phyloP scores from a whole-genome alignment of 2,113 vertebrate genomes.

The Phalacrocorax aristotelis region DNA sequence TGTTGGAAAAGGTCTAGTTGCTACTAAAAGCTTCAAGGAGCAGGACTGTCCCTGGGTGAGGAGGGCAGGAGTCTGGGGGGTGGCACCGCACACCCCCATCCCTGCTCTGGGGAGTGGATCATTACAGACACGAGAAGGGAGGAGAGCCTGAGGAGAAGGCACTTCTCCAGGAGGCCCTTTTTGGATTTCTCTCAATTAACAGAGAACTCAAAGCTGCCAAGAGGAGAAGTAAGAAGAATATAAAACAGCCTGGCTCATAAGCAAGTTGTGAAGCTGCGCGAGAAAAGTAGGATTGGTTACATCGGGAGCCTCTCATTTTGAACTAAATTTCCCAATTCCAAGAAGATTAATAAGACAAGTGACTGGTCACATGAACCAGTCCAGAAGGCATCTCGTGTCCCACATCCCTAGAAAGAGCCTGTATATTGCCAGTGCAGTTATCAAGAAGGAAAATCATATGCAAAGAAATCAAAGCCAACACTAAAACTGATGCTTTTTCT shows the following conservation, averaged over 20 bases:
- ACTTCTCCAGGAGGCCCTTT: background rate
- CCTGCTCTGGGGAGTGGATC: background rate
- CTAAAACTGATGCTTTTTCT: background rate
- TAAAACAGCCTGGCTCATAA: background rate
- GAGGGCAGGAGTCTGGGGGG: background rate
- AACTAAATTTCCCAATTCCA: background rate
- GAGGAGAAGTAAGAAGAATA: background rate
- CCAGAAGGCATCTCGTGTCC: background rate
- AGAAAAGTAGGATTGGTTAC: background rate
- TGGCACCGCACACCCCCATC: background rate
- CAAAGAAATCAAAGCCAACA: background rate
- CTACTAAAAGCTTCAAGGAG: background rate
- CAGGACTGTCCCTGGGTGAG: background rate
- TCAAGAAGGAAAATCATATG: background rate
- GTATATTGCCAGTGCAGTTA: background rate
- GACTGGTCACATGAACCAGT: background rate
- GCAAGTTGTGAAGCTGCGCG: background rate
- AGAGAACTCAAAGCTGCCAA: background rate
- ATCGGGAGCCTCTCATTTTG: background rate
- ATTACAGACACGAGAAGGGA: background rate
- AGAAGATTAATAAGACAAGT: background rate
- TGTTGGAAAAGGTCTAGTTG: background rate
- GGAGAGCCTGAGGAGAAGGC: background rate
- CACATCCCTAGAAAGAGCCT: background rate
- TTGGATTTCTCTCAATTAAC: rapidly evolving